Percentiles rank a stretch among this genome's conserved stretches.
These are phyloP conservation scores for cat (Felis catus) DNA, from an alignment of 2,113 vertebrate genomes.

Conservation along the genomic window F.catus_Fca126_mat1.0 CM031413.1:36076501-36077000, in stretches of 20 bases:
- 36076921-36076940: no score
- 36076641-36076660: not conserved
- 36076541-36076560: not conserved
- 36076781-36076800: no score
- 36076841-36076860: no score
- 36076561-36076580: not conserved
- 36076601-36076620: not conserved
- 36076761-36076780: no score
- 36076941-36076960: not conserved
- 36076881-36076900: no score
- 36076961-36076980: not conserved
- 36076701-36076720: not conserved
- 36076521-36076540: not conserved
- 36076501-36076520: not conserved
- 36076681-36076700: not conserved
- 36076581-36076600: not conserved
- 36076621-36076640: not conserved
- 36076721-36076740: no score
- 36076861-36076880: no score
- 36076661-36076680: not conserved
- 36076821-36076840: no score
- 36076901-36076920: no score
- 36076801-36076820: no score
- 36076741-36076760: no score
- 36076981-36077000: not conserved